phyloP scores from a whole-genome alignment of 2,888 invertebrate genomes.

The Caradrina kadenii region DNA sequence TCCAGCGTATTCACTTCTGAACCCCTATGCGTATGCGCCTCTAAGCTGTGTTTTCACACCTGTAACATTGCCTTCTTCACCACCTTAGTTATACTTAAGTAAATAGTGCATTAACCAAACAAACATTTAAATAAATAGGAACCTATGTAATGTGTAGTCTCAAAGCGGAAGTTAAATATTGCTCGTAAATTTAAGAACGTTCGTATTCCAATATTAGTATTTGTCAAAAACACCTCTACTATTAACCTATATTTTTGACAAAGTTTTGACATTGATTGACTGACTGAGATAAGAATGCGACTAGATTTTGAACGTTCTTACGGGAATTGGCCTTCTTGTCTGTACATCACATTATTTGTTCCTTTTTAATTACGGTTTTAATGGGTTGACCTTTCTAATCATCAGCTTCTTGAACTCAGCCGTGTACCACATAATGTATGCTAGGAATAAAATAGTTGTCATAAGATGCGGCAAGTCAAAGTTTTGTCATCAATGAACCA shows the following conservation, averaged over 20 bases:
- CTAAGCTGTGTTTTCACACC: constrained; percentile 91
- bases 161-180: not conserved
- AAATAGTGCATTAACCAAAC: too few relatives aligned
- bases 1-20: constrained; percentile 91
- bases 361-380: not conserved
- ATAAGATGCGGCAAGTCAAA: not conserved
- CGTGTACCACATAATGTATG: not conserved
- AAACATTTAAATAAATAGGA: not conserved
- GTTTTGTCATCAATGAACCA: not conserved
- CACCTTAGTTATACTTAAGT: constrained; percentile 77
- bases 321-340: too few relatives aligned
- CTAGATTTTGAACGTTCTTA: too few relatives aligned
- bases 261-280: too few relatives aligned
- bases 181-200: too few relatives aligned
- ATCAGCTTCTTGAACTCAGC: not conserved
- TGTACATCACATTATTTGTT: not conserved
- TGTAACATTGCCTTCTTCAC: constrained; percentile 86
- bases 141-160: not conserved
- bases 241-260: too few relatives aligned
- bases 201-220: too few relatives aligned
- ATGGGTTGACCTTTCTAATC: not conserved
- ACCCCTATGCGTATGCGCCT: constrained; percentile 92
- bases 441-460: not conserved
- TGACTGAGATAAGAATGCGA: too few relatives aligned
- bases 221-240: too few relatives aligned